Base-by-base conservation (phyloP, 2,113 vertebrate species). In the Malaclemys terrapin region DNA sequence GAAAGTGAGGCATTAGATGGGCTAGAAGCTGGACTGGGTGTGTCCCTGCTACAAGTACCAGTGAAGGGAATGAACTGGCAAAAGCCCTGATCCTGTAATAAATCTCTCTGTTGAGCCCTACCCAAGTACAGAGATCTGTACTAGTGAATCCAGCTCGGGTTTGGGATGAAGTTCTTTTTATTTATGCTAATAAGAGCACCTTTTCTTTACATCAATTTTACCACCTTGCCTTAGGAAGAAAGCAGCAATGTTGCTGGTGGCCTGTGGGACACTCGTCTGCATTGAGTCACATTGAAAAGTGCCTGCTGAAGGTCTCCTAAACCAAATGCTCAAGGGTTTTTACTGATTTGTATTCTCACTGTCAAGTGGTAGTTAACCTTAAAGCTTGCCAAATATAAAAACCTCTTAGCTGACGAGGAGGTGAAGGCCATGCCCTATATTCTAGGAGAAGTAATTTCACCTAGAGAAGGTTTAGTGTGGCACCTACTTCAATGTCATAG, bases 191-290 rank as follows among this genome's bases (percentile, higher is more conserved):
- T 72, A 95, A 91, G 89, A 87, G 53, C 85, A 95, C 79, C 88
- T 95, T 93, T 83, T 62, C 80, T 29, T 90, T 45, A 84, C 54
- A 57, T 84, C 31, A 22, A 10, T 88, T 95, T 95, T 82, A 90
- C 92, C 86, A 69, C 92, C 88, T 62, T 3, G 0, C 89, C 65
- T 4, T n/a, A 0, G 90, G 94, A 88, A 91, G 89, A 94, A 2
- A 91, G 91, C 93, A 89, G 95, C 97, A 69, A 17, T n/a, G 93
- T 95, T 96, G 91, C 96, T 96, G 95, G 96, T 96, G 96, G 97
- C 97, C 96, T 69, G 62, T 69, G 62, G 17, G 96, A 76, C 87
- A 10, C 94, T 94, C 8, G 90, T 89, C 95, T 2, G 78, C 91
- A 94, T 90, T 94, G 54, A 95, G 95, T 95, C 95, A 50, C 49